A percentile compares a stretch with the other conserved stretches of the same genome.
Conservation (phyloP, 92 coral and sea anemone species). For the Galaxea fascicularis region DNA sequence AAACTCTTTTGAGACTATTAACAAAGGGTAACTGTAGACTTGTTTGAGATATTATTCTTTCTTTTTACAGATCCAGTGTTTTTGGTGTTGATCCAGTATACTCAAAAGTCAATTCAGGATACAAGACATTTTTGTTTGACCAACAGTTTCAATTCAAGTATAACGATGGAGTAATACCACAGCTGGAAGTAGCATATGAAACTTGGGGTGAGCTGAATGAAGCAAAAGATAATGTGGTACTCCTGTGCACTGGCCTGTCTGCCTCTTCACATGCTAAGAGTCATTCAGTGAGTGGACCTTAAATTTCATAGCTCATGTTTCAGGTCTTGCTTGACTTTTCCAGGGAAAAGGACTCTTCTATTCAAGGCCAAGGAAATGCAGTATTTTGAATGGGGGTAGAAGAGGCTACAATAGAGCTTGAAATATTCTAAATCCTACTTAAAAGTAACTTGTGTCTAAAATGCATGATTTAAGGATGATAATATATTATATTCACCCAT, state of each 20-base stretch:
- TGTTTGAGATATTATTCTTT: not conserved
- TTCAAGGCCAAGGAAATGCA: too few relatives aligned
- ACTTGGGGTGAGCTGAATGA: slow-evolving; percentile 95
- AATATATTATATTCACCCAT: too few relatives aligned
- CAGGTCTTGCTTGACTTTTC: not conserved
- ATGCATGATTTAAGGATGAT: too few relatives aligned
- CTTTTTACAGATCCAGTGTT: slow-evolving; percentile 62
- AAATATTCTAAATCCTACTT: too few relatives aligned
- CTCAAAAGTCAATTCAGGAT: slow-evolving; percentile 89
- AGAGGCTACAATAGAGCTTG: too few relatives aligned
- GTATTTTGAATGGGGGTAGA: too few relatives aligned
- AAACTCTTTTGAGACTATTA: not conserved
- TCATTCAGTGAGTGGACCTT: slow-evolving; percentile 69
- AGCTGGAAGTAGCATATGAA: slow-evolving; percentile 86
- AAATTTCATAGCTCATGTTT: not conserved
- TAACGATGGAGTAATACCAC: slow-evolving; percentile 86
- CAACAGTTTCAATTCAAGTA: slow-evolving; percentile 84
- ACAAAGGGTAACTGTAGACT: not conserved
- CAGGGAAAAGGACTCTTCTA: too few relatives aligned
- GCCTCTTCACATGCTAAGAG: slow-evolving; percentile 97
- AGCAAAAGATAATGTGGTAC: slow-evolving; percentile 82
- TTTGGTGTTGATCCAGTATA: slow-evolving; percentile 93
- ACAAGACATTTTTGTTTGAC: slow-evolving; percentile 73
- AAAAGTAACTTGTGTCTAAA: too few relatives aligned
- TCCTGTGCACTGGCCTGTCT: slow-evolving; percentile 90